These are phyloP conservation scores for Tinamus major DNA, from an alignment of 2,797 vertebrate species.

Conservation along the genomic window DNA sequence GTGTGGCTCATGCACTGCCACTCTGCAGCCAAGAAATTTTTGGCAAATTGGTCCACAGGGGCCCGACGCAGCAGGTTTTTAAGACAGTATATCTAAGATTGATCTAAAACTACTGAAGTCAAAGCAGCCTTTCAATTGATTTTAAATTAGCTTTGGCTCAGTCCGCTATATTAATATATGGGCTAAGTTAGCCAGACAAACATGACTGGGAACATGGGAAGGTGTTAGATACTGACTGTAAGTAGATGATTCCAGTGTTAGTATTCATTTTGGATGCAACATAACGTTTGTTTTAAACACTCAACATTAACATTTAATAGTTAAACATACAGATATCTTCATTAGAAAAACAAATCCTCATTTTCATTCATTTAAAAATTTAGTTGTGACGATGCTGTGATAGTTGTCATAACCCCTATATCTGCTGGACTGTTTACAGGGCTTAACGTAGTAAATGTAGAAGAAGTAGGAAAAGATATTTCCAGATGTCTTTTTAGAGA, in stretches of 20 bases:
- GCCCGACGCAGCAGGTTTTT: not conserved
- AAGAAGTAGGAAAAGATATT: not conserved
- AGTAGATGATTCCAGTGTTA: not conserved
- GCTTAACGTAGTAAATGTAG: not conserved
- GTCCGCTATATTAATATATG: not conserved
- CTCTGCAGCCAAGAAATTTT: not conserved
- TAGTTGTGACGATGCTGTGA: not conserved
- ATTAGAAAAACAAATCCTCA: not conserved
- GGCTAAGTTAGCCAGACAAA: not conserved
- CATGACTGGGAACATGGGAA: not conserved
- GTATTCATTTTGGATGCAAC: not conserved
- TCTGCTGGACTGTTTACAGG: not conserved
- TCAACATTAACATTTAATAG: not conserved
- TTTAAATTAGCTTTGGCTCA: not conserved
- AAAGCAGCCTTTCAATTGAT: not conserved
- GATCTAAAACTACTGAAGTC: not conserved
- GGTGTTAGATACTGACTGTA: not conserved
- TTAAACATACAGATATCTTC: not conserved
- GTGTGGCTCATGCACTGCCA: accelerated
- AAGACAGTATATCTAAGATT: not conserved
- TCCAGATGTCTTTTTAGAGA: not conserved
- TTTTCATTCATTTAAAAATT: not conserved
- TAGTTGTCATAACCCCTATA: not conserved
- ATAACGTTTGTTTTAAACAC: not conserved
- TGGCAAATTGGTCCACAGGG: not conserved